A percentile compares a stretch with the other conserved stretches of the same genome.
Evolutionary conservation across 1,140 invertebrate genomes (phyloP).

Genomic region (Drosophila guanche): DNA sequence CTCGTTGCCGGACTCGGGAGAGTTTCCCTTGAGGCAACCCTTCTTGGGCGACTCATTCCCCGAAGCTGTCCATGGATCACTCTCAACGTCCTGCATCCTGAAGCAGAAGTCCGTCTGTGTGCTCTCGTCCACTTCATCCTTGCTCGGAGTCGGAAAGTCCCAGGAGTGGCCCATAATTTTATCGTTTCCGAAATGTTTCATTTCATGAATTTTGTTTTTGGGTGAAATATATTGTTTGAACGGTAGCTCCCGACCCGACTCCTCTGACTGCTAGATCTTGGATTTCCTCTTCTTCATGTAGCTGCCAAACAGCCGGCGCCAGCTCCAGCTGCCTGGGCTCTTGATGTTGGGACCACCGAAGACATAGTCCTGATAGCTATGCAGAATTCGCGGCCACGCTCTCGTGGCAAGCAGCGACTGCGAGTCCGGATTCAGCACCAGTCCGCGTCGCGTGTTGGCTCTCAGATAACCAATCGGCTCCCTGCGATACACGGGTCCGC

Average conservation of each 20-base stretch:
- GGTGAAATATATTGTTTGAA: not conserved
- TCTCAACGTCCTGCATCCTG: not conserved
- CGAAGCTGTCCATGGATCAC: not conserved
- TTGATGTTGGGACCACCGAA: constrained; percentile 14
- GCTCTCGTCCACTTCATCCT: not conserved
- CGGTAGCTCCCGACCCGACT: too few species aligned
- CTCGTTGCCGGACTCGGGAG: constrained; percentile 2
- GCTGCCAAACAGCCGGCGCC: constrained; percentile 17
- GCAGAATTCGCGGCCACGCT: not conserved
- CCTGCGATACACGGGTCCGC: too few species aligned
- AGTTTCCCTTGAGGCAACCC: constrained; percentile 2
- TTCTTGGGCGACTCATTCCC: too few species aligned
- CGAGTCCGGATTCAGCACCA: too few species aligned
- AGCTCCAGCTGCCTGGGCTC: constrained; percentile 14
- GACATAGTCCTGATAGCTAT: constrained; percentile 6
- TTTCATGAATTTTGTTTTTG: constrained; percentile 12
- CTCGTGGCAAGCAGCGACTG: not conserved
- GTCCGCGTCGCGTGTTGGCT: too few species aligned
- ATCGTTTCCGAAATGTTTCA: constrained; percentile 38
- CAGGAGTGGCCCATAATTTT: constrained; percentile 60
- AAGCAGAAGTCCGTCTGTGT: not conserved
- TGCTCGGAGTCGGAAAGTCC: constrained; percentile 18
- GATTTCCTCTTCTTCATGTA: constrained; percentile 1
- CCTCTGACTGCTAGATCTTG: too few species aligned
- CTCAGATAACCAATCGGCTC: too few species aligned